Percentiles rank a stretch among this genome's conserved stretches.
Evolutionary conservation across 2,888 invertebrate species (phyloP).

Genomic region (Lasioglossum marginatum): DNA sequence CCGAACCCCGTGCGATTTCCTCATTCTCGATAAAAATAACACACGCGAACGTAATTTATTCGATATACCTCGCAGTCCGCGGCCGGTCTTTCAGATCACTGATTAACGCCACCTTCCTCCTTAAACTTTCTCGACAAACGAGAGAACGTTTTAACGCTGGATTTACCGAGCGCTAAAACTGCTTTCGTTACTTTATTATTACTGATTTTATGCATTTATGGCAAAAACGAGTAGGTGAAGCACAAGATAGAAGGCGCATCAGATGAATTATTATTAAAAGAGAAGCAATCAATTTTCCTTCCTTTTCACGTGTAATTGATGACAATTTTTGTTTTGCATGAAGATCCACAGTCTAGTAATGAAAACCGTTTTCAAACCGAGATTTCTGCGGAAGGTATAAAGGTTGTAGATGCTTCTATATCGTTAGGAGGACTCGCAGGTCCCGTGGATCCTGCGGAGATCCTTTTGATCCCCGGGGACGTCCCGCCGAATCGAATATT

Average conservation of each 20-base stretch:
- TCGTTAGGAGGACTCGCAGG: neutral
- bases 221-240: too few species aligned
- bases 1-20: conserved; percentile 29
- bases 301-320: too few species aligned
- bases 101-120: neutral
- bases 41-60: neutral
- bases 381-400: neutral
- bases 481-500: conserved; percentile 40
- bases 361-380: neutral
- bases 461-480: neutral
- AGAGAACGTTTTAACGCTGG: neutral
- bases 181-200: neutral
- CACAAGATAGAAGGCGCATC: too few species aligned
- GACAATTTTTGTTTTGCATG: too few species aligned
- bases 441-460: neutral
- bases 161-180: neutral
- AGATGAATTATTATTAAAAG: too few species aligned
- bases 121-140: conserved; percentile 8
- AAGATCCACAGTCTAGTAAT: too few species aligned
- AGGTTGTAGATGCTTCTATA: neutral
- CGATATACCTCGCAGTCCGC: neutral
- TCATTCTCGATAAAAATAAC: conserved; percentile 3
- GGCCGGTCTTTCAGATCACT: conserved; percentile 2
- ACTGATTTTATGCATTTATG: too few species aligned
- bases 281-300: too few species aligned